Base-by-base conservation (phyloP, 1,140 invertebrate species). In the Gonatopus flavifemur region DNA sequence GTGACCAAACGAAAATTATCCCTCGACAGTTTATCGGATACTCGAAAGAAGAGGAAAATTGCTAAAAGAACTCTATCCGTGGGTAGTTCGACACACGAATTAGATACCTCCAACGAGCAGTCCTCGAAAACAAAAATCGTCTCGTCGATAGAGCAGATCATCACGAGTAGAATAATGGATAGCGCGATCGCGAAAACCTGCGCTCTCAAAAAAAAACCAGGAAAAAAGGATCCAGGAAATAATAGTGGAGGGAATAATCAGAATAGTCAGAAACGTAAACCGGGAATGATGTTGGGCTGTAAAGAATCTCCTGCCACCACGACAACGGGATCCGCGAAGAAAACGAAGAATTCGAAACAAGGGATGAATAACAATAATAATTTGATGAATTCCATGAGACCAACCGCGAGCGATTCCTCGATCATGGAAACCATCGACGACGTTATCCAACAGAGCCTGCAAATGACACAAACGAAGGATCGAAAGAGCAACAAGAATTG, bases 351-450 rank as follows among this genome's bases (percentile, higher is more conserved):
- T 9, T 45, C 42, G 5, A 70, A 70, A 35, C 54, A 62, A 16
- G 38, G 31, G 12, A 20, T 25, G 13, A 51, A 19, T 12, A 49
- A 22, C 35, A 57, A 50, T 50, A 53, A 62, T 39, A 41, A 37
- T 35, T 32, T 57, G 2, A 24, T 32, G 2, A 62, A 44, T 46
- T 60, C 54, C 21, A 38, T 52, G 3, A 76, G 77, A 49, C 62
- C 49, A 3, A 50, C 64, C 8, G 80, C 80, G 20, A 69, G 54
- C 6, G 72, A 76, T 12, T 66, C 30, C 19, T 78, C 74, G 10
- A 76, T 76, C 15, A 79, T 72, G 67, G 73, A 77, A 22, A 78
- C 76, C 0, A 77, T 77, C 22, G 56, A 75, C 36, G 55, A 69
- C 25, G 75, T 78, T 2, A 70, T 77, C 45, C 59, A 73, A 35